Base-by-base conservation (phyloP, 2,888 invertebrate species). In the Abrostola tripartita region DNA sequence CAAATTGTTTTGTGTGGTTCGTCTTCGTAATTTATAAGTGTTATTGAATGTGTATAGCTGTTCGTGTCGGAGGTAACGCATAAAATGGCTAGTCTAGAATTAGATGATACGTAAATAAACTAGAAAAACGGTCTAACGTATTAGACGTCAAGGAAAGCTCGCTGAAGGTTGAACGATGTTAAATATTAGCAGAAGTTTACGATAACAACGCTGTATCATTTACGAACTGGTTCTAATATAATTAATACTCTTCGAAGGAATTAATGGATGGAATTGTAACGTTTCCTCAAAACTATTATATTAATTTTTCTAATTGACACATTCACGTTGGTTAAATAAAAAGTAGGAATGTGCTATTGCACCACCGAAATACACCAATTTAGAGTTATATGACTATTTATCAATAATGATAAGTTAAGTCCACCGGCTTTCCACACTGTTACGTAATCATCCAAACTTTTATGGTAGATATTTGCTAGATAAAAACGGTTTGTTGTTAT, bases 281-380 rank as follows among this genome's bases (percentile, higher is more conserved):
- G 58, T 68, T 53, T 71, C 66, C 65, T 73, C 59, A 77, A 74
- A 78, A 76, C 81, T 84, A 72, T 80, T 80, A 78, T 78, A 81
- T 83, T 88, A 86, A 84, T 90, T 90, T 91, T 89, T 88, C 80
- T 88, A 86, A 87, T 87, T 80, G 83, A 88, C 84, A 88, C 87
- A 84, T 75, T 87, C 88, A 88, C 83, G 83, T 87, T 73, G 85
- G 81, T 84, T 86, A 86, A 85, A 85, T 86, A 85, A 85, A 85
- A 86, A 88, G 88, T 94, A 93, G 91, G 87, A 89, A 89, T 85
- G 94, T 94, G 94, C 94, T 94, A 93, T 94, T 94, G 94, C 94
- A 94, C 94, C 92, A 92, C 91, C 89, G 90, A 92, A 90, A 90
- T 83, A 89, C 91, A 93, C 93, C 92, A 93, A 94, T 87, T 81